Conservation (phyloP, 92 coral and sea anemone species). For the Phenganax stokvisi region DNA sequence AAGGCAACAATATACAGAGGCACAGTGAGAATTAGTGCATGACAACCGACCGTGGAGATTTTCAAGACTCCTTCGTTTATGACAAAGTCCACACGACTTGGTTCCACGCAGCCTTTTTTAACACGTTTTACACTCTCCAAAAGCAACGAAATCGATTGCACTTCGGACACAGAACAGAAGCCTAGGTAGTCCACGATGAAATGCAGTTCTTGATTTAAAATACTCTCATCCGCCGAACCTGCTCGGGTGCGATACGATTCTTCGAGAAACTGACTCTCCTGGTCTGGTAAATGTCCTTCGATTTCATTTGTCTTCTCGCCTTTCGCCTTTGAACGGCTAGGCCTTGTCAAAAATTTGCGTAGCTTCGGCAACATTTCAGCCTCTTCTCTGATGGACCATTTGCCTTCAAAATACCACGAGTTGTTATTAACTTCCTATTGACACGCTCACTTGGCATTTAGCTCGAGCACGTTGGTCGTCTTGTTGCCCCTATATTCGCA, state of each 20-base stretch:
- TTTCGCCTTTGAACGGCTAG: background rate
- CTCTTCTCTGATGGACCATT: constrained; percentile 12
- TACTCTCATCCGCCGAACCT: constrained; percentile 3
- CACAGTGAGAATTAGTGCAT: constrained; percentile 78
- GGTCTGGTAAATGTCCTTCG: background rate
- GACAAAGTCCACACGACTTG: constrained; percentile 78
- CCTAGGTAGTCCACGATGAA: constrained; percentile 96
- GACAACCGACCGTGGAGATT: constrained; percentile 69
- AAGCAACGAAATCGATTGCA: constrained; percentile 80
- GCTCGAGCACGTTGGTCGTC: background rate
- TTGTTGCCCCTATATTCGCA: background rate
- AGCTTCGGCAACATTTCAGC: constrained; percentile 39
- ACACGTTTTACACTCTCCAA: constrained; percentile 88
- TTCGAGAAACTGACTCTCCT: constrained; percentile 7
- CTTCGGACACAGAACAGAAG: constrained; percentile 82
- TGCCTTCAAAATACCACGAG: constrained; percentile 4
- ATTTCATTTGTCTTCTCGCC: background rate
- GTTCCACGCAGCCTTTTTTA: constrained; percentile 71
- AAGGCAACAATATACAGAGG: constrained; percentile 93
- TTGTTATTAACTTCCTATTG: background rate
- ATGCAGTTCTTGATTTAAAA: constrained; percentile 56
- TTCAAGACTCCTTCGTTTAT: constrained; percentile 85
- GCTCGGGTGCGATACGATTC: constrained; percentile 25
- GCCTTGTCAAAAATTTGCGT: constrained; percentile 33
- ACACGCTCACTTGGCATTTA: background rate